Base-by-base conservation (phyloP, 2,888 invertebrate species). In the Lasioglossum pauxillum region DNA sequence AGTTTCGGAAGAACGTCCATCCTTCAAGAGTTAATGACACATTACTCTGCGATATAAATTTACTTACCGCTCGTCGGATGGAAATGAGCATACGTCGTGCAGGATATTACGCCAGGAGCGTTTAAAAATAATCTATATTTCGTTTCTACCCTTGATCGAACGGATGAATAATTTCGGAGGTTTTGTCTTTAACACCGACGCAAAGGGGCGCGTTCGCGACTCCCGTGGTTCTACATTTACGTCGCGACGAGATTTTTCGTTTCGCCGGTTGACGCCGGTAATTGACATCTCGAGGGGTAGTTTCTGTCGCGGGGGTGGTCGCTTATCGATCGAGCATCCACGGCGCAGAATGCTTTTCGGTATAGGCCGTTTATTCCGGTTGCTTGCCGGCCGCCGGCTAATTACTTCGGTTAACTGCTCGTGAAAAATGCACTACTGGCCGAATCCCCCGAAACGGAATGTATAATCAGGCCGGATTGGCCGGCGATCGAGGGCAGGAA, bases 361-460 rank as follows among this genome's bases (percentile, higher is more conserved):
- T 72, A 60, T 60, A 74, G 85, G 60, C 78, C 85, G 86, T 91
- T 92, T 89, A 91, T 92, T 92, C 82, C 91, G 82, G 84, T 84
- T 88, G 90, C 91, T 91, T 86, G 90, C 82, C 85, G 80, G 75
- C 82, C 86, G 75, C 76, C 67, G 90, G 83, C 90, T 92, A 92
- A 92, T 93, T 92, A 90, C 90, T 89, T 91, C 86, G 88, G 90
- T 90, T 92, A 90, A 90, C 90, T 89, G 89, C 85, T 89, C 86
- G 80, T 90, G 88, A 92, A 93, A 93, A 93, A 91, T 91, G 88
- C 89, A 90, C 89, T 87, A 91, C 89, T 86, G 87, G 82, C 89
- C 88, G 85, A 91, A 93, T 91, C 88, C 89, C 91, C 88, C 78
- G 88, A 92, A 93, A 93, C 93, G 89, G 92, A 93, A 93, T 93